Base-by-base conservation (phyloP, 2,113 vertebrate species). In the Chloebia gouldiae region DNA sequence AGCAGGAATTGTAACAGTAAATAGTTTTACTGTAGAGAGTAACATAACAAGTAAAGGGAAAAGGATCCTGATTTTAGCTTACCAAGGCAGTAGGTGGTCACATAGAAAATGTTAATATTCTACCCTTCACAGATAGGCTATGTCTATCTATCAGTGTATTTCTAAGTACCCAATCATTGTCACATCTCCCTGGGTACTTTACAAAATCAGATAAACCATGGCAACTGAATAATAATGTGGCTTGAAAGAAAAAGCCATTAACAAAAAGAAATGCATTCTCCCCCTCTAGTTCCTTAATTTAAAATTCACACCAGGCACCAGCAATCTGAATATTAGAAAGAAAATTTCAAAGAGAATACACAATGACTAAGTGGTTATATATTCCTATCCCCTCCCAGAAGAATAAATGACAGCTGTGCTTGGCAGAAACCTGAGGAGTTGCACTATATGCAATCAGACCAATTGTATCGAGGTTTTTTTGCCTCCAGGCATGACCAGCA, bases 161-260 rank as follows among this genome's bases (percentile, higher is more conserved):
- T 95, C 57, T 79, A 82, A 91, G 51, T 90, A 87, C 40, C 47
- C 47, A 92, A 69, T 91, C 91, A 83, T 78, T 90, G 81, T 83
- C 78, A 80, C 50, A 81, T 91, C 86, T 96, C 93, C 80, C 81
- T 77, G 40, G 86, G 73, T 94, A 81, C 45, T 86, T 95, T 79
- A 84, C 79, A 94, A 96, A 97, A 96, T 97, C 93, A 94, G 87
- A 95, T 94, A 95, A 97, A 95, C 93, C 94, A 96, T 95, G 90
- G 92, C 82, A 96, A 96, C 94, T 86, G 92, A 97, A 97, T 94
- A 96, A 96, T 95, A 92, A 96, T 95, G 84, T 35, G 35, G 51
- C 77, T 97, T 95, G 69, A 90, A 95, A 94, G 94, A 92, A 95
- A 83, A 96, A 96, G 42, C 37, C 85, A 94, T 96, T 96, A 96